These are phyloP conservation scores for Rhinoraja longicauda DNA, from an alignment of 2,797 vertebrate genomes.

Conservation along the genomic window DNA sequence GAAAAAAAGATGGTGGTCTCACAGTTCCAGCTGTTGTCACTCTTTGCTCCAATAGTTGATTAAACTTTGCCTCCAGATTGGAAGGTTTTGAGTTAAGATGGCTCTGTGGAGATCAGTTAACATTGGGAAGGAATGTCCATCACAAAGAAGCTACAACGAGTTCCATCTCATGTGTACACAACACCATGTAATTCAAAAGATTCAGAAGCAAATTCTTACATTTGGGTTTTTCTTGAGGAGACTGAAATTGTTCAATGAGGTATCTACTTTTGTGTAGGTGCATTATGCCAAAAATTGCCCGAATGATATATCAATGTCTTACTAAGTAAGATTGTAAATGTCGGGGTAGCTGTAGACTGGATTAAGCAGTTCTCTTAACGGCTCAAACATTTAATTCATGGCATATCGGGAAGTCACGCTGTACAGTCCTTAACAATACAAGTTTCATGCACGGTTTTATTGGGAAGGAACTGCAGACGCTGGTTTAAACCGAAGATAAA, in stretches of 20 bases:
- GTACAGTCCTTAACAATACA: not conserved
- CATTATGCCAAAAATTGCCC: not conserved
- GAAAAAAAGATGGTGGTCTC: too few species aligned
- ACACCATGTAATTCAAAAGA: not conserved
- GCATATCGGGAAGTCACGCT: not conserved
- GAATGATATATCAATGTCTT: not conserved
- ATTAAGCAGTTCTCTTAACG: not conserved
- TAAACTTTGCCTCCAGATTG: not conserved
- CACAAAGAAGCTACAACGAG: not conserved
- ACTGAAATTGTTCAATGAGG: not conserved
- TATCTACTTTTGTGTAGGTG: not conserved
- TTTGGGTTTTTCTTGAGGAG: not conserved
- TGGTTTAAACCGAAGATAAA: too few species aligned
- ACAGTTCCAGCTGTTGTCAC: not conserved
- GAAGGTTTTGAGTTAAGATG: not conserved
- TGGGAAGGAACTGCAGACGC: too few species aligned
- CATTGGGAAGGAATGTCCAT: not conserved
- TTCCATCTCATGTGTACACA: not conserved
- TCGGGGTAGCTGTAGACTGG: not conserved
- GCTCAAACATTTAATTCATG: not conserved
- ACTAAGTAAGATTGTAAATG: not conserved
- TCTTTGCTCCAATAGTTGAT: not conserved
- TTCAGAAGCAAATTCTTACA: conserved; percentile 9
- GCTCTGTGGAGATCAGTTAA: not conserved
- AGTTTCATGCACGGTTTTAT: too few species aligned